phyloP scores from a whole-genome alignment of 2,888 invertebrate species.

The Hemaris fuciformis region DNA sequence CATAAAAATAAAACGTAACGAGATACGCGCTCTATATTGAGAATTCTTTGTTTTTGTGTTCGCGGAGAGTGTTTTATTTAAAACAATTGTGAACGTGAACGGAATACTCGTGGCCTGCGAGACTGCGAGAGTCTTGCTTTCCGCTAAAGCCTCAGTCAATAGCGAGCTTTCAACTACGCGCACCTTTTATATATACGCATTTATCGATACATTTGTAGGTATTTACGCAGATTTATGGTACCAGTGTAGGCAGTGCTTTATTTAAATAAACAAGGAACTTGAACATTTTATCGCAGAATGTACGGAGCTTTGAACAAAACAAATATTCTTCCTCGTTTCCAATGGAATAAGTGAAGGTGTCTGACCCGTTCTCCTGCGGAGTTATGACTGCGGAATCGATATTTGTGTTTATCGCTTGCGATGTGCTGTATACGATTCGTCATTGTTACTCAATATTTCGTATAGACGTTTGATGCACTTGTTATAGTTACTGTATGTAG shows the following conservation, averaged over 20 bases:
- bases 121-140: slow-evolving; percentile 44
- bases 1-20: slow-evolving; percentile 39
- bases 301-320: slow-evolving; percentile 23
- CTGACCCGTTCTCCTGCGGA: neutral
- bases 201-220: slow-evolving; percentile 15
- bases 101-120: slow-evolving; percentile 45
- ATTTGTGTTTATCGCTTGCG: neutral
- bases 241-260: neutral
- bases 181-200: neutral
- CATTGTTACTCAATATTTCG: neutral
- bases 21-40: slow-evolving; percentile 40
- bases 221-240: neutral
- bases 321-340: neutral
- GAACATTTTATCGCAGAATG: slow-evolving; percentile 16
- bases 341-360: neutral
- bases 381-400: slow-evolving; percentile 16
- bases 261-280: neutral
- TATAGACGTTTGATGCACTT: neutral
- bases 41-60: slow-evolving; percentile 45
- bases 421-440: neutral
- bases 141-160: slow-evolving; percentile 43
- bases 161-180: slow-evolving; percentile 18
- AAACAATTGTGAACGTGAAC: slow-evolving; percentile 66
- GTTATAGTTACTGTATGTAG: neutral
- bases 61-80: slow-evolving; percentile 52